These are phyloP conservation scores for Monoplex corrugatus DNA, from an alignment of 2,888 invertebrate species.

Conservation along the genomic window DNA sequence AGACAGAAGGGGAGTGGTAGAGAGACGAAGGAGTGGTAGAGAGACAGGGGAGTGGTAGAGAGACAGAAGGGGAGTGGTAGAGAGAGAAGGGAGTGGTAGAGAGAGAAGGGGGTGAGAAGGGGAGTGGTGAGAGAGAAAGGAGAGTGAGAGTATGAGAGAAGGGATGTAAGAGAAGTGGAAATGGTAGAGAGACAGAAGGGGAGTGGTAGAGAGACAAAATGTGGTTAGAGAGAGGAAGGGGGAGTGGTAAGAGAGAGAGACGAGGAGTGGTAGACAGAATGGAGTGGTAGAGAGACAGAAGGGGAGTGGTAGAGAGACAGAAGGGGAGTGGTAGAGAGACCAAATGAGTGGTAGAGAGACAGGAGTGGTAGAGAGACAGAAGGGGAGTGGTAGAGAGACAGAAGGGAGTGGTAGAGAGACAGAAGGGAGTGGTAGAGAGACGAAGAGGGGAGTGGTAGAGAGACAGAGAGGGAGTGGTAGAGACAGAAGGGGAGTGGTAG, in stretches of 20 bases:
- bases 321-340: neutral
- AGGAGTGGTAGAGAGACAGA: neutral
- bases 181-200: neutral
- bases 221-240: neutral
- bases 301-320: neutral
- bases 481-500: neutral
- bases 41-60: no score
- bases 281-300: neutral
- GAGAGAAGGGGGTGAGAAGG: no score
- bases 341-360: neutral
- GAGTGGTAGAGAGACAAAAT: neutral
- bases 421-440: neutral
- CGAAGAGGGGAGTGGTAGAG: neutral
- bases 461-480: neutral
- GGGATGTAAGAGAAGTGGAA: neutral
- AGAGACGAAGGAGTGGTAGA: neutral
- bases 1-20: neutral
- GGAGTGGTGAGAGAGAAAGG: no score
- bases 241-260: neutral
- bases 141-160: no score
- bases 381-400: neutral
- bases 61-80: no score
- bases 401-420: neutral
- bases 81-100: no score
- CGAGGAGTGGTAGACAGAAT: neutral